Evolutionary conservation across 2,888 invertebrate species (phyloP).

Genomic region (Quadriops clusia): DNA sequence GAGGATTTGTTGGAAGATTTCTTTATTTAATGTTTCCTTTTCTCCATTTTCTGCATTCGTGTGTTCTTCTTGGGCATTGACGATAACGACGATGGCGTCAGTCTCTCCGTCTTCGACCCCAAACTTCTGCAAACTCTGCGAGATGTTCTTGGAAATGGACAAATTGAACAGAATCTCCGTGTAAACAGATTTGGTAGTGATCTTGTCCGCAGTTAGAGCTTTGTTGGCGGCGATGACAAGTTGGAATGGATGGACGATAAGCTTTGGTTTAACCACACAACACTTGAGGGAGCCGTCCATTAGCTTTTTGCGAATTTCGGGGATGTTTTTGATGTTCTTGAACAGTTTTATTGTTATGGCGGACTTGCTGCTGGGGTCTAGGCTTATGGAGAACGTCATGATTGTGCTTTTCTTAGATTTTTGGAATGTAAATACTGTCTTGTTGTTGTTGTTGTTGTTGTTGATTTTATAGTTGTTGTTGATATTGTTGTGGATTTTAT

Average conservation of each 20-base stretch:
- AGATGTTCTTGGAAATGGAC: constrained; percentile 56
- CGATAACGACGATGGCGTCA: constrained; percentile 37
- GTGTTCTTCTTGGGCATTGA: constrained; percentile 30
- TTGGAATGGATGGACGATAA: constrained; percentile 50
- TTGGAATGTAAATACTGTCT: no score
- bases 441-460: no score
- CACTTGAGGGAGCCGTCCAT: constrained; percentile 47
- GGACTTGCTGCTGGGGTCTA: constrained; percentile 24
- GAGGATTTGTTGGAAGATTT: constrained; percentile 39
- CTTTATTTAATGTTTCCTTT: constrained; percentile 20
- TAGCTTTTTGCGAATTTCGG: constrained; percentile 42
- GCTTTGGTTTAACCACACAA: constrained; percentile 47
- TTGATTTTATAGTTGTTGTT: no score
- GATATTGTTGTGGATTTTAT: no score
- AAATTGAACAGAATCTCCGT: constrained; percentile 58
- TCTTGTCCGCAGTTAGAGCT: constrained; percentile 43
- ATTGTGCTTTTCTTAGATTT: no score
- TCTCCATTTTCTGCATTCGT: no score
- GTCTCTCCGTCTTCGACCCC: constrained; percentile 43
- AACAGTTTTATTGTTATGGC: constrained; percentile 39
- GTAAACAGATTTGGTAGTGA: constrained; percentile 50
- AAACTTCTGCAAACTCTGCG: constrained; percentile 53
- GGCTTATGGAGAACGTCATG: constrained; percentile 14
- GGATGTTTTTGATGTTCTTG: constrained; percentile 46
- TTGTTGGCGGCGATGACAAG: constrained; percentile 56